Evolutionary conservation across 2,888 invertebrate species (phyloP), one percentile per base, ranked within the genome.

Genomic region (Dicyrtoma fusca): DNA sequence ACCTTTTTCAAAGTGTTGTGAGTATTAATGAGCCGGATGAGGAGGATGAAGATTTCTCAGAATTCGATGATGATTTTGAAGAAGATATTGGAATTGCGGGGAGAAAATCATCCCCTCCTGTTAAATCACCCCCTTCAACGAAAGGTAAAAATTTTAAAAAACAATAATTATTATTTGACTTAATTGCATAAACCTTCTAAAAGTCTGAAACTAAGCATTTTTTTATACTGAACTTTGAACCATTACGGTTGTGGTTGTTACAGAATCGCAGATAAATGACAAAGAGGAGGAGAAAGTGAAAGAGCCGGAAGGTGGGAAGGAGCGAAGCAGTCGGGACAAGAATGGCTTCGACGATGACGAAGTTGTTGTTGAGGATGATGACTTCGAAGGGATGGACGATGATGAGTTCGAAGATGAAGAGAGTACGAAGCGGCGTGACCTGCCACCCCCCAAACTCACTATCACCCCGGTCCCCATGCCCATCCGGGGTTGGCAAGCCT

Each of bases 391-490:
- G 3, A 75, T 80, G 42, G 79, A 80, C 45, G 80, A 80, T 53
- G 80, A 80, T 26, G 78, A 78, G 14, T 77, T 77, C 57, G 77
- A 78, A 13, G 76, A 77, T 65, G 70, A 71, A n/a, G 70, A 65
- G 11, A 45, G 42, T 11, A 25, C 8, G 13, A 21, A 63, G 53
- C 59, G 57, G 42, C 65, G 69, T n/a, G 64, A 68, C n/a, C 19
- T 26, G 11, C 64, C 63, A 13, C 80, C 77, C 19, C 80, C 79
- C 11, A 80, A 80, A 71, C 72, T 80, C 6, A 80, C 80, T 0
- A 80, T 80, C 11, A 80, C 79, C 5, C 74, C 78, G n/a, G 79
- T 80, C 1, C 80, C 80, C 11, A 78, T 80, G 75, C 80, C 80
- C 0, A 76, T 75, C 55, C 69, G 80, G 44, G 80, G 80, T 14